These are phyloP conservation scores for Atrina japonica DNA, from an alignment of 2,888 invertebrate species.

Conservation along the genomic window DNA sequence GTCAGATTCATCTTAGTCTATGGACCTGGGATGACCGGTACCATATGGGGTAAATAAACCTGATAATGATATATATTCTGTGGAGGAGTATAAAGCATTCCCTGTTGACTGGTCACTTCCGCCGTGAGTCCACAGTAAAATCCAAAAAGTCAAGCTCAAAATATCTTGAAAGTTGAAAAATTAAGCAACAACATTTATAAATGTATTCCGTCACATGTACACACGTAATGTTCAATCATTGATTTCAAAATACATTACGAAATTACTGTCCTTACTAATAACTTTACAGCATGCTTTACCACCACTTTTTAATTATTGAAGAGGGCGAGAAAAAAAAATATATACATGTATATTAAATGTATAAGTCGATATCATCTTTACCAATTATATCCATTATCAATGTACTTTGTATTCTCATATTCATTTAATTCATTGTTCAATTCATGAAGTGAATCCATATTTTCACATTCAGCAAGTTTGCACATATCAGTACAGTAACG, in stretches of 20 bases:
- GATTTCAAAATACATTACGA: background rate
- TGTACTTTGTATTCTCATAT: background rate
- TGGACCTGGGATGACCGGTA: background rate
- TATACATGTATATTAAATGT: background rate
- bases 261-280: background rate
- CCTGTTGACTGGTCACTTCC: no score
- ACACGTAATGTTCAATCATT: no score
- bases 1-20: no score
- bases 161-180: no score
- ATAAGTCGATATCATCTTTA: background rate
- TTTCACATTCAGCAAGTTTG: constrained; percentile 7
- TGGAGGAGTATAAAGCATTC: no score
- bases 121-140: no score
- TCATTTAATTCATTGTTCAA: background rate
- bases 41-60: constrained; percentile 1
- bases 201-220: no score
- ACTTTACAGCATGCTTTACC: background rate
- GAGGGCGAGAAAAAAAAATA: background rate
- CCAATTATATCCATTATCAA: constrained; percentile 1
- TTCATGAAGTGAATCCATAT: background rate
- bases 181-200: no score
- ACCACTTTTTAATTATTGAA: background rate
- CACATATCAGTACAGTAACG: constrained; percentile 14
- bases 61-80: background rate
- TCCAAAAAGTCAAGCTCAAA: no score